Evolutionary conservation across 2,113 vertebrate genomes (phyloP).

Genomic region (Lepus timidus): DNA sequence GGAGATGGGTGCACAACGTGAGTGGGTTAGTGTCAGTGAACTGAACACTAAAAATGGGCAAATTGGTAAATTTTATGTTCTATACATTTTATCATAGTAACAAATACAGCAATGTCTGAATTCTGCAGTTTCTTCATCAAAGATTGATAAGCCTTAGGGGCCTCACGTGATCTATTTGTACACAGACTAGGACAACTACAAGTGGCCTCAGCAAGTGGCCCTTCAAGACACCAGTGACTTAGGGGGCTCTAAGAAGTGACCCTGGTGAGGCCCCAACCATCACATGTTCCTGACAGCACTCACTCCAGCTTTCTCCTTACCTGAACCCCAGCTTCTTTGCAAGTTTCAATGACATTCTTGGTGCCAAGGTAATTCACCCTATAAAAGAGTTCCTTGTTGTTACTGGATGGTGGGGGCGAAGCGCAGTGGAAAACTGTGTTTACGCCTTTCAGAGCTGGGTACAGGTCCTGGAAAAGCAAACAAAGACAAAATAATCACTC

Average conservation of each 20-base stretch:
- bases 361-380: slow-evolving; percentile 95
- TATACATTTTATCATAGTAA: not conserved
- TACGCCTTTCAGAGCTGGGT: slow-evolving; percentile 91
- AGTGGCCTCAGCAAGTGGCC: not conserved
- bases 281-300: not conserved
- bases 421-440: slow-evolving; percentile 96
- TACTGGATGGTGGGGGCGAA: slow-evolving; percentile 93
- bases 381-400: slow-evolving; percentile 94
- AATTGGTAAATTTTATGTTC: not conserved
- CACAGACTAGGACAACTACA: not conserved
- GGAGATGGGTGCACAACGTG: not conserved
- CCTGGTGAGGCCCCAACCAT: not conserved
- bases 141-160: not conserved
- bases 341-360: slow-evolving; percentile 92
- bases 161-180: not conserved
- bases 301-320: slow-evolving; percentile 84
- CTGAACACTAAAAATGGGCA: not conserved
- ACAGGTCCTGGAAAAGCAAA: slow-evolving; percentile 90
- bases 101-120: not conserved
- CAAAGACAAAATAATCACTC: not conserved
- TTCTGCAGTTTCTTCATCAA: not conserved
- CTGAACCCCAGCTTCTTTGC: slow-evolving; percentile 94
- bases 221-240: not conserved
- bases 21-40: not conserved
- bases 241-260: not conserved